Evolutionary conservation across 2,113 vertebrate species (phyloP).

Genomic region (Ellobius talpinus): DNA sequence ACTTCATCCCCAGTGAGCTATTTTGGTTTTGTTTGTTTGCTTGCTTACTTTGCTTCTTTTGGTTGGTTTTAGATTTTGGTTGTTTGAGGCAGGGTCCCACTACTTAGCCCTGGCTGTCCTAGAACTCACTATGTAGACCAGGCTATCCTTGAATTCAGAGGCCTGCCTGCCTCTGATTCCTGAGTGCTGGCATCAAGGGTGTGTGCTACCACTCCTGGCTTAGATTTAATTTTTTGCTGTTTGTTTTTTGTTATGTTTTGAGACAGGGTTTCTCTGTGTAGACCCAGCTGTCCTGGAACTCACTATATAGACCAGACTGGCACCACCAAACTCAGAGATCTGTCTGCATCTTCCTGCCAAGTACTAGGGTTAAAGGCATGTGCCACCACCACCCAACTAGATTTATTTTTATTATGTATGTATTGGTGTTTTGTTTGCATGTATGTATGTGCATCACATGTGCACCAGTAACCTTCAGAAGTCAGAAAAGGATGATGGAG

Average conservation of each 20-base stretch:
- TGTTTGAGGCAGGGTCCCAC: background rate
- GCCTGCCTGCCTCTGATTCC: background rate
- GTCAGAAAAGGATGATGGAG: background rate
- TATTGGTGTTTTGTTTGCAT: background rate
- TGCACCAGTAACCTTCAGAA: background rate
- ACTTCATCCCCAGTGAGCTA: background rate
- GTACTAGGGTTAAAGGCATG: background rate
- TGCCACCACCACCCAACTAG: too few relatives aligned
- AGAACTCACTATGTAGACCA: background rate
- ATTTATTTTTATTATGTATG: background rate
- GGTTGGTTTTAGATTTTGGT: background rate
- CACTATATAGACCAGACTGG: background rate
- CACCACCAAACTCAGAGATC: background rate
- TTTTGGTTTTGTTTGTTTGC: background rate
- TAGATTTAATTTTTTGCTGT: background rate
- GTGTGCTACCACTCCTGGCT: background rate
- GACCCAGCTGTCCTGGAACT: background rate
- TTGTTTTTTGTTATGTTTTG: background rate
- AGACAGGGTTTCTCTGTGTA: background rate
- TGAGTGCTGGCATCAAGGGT: background rate
- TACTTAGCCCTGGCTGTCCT: background rate
- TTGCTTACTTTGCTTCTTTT: background rate
- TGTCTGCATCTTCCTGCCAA: background rate
- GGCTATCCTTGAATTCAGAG: background rate
- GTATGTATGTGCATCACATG: background rate